These are phyloP conservation scores for Salarias fasciatus DNA, from an alignment of 2,797 vertebrate genomes.

Conservation along the genomic window DNA sequence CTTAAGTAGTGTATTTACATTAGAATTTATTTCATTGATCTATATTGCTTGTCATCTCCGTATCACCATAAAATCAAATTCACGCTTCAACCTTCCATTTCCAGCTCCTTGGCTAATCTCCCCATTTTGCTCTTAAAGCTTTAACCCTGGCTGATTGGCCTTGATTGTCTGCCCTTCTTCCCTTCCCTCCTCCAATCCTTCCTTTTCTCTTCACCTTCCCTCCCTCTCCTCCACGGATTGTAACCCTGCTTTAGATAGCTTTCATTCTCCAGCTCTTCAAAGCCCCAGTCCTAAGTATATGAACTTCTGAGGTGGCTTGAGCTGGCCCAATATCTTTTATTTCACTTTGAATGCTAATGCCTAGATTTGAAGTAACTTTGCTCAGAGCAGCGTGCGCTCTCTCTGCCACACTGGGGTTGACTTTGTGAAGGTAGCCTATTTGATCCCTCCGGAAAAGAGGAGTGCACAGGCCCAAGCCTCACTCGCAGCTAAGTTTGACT, in stretches of 20 bases:
- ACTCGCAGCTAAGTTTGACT: constrained; percentile 14
- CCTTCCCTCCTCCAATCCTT: constrained; percentile 35
- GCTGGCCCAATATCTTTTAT: constrained; percentile 54
- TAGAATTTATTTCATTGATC: constrained; percentile 22
- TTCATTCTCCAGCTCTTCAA: constrained; percentile 67
- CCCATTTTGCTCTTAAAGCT: constrained; percentile 54
- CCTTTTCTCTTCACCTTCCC: constrained; percentile 31
- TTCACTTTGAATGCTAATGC: constrained; percentile 72
- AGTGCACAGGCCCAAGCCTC: constrained; percentile 22
- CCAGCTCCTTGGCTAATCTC: constrained; percentile 50
- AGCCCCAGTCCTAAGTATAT: constrained; percentile 71
- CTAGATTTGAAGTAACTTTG: constrained; percentile 63
- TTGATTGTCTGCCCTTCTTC: constrained; percentile 41
- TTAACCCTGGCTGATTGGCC: constrained; percentile 44
- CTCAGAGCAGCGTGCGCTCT: constrained; percentile 35
- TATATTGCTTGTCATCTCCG: constrained; percentile 11
- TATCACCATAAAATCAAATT: constrained; percentile 29
- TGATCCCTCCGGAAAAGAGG: constrained; percentile 29
- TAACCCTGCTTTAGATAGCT: constrained; percentile 75
- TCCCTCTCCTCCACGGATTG: constrained; percentile 56
- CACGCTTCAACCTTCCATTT: constrained; percentile 15
- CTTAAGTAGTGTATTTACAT: constrained; percentile 45
- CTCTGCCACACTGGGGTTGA: constrained; percentile 25
- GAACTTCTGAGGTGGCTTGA: constrained; percentile 71
- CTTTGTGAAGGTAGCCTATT: constrained; percentile 36